Evolutionary conservation across 2,797 vertebrate species (phyloP), one percentile per base, ranked within the genome.

Genomic region (Vipera ursinii): DNA sequence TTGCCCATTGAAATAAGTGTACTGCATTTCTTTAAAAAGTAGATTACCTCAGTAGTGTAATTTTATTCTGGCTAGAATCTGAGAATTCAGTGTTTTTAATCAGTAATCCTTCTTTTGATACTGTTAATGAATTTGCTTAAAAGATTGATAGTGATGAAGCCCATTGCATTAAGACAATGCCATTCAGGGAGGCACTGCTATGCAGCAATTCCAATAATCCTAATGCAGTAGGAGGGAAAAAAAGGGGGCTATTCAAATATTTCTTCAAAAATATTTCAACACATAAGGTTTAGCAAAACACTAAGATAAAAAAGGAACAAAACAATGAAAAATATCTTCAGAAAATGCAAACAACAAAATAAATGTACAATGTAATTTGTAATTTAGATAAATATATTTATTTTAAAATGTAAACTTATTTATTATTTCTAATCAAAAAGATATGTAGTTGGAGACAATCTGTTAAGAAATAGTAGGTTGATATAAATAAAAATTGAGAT

Each of bases 161-260:
- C 22, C 22, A 55, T 89, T 55, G 69, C 28, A 38, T 61, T 61
- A 56, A 78, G 20, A 28, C n/a, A 12, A 28, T 32, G 32, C 1
- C 86, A 59, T 78, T 78, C 53, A 51, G 6, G 17, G 44, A 91
- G 88, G 51, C 15, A 38, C 10, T 28, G 12, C 8, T 63, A 8
- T 55, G 44, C 92, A 94, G 59, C 7, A 94, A 63, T 28, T 88
- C 28, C 56, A 69, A 59, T 53, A 94, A 89, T 44, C 20, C 32
- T 69, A 53, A 61, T 56, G 51, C 28, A 6, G 15, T 55, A n/a
- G 17, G 51, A 7, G 44, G 44, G n/a, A 12, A 9, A n/a, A 51
- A 48, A 55, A 2, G 0, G 7, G 28, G 1, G 38, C 20, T 26
- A 24, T 61, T 53, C 20, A 57, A 38, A 78, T 61, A 44, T 92